Evolutionary conservation across 2,797 vertebrate genomes (phyloP), one percentile per base, ranked within the genome.

Genomic region (Chloroceryle amazona): DNA sequence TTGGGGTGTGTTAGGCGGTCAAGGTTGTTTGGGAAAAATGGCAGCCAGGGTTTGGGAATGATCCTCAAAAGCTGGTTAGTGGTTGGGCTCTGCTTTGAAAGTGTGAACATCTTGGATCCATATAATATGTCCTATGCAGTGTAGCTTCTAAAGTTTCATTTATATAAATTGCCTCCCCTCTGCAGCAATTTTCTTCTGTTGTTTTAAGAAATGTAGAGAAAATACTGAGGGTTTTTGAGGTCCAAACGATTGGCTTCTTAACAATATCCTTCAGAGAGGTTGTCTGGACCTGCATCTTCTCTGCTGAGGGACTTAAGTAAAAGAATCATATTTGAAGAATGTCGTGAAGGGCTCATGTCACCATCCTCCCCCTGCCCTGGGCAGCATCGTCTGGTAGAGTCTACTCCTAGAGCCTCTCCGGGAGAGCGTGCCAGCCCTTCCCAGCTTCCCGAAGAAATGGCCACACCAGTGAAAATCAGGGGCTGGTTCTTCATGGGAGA

Each of bases 111-210:
- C 71, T 90, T 66, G 39, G 74, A 72, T 25, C 15, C n/a, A 15
- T 70, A 21, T 60, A 62, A 63, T 60, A 62, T 91, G 33, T 76
- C 71, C 75, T 72, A 55, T 0, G 3, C 22, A 79, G 17, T 33
- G 46, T 20, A 79, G 16, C 71, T 83, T 88, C 21, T 71, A 1
- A 68, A 88, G 23, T 74, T 90, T 70, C 61, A 55, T 65, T 84
- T 22, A 14, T 47, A 51, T 33, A 55, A 70, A 65, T 58, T 11
- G 26, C 86, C 71, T 67, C 70, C n/a, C 37, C 15, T 89, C 58
- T 81, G 62, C 73, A 84, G 29, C n/a, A 79, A 21, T 88, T 90
- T 96, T n/a, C 35, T 90, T 85, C 55, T 70, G 47, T 85, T 86
- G 33, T 62, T 42, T 62, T 86, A 61, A 75, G 47, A 37, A 76